A percentile compares a stretch with the other conserved stretches of the same genome.
Conservation (phyloP, 2,888 invertebrate genomes). For the Agelastica alni region DNA sequence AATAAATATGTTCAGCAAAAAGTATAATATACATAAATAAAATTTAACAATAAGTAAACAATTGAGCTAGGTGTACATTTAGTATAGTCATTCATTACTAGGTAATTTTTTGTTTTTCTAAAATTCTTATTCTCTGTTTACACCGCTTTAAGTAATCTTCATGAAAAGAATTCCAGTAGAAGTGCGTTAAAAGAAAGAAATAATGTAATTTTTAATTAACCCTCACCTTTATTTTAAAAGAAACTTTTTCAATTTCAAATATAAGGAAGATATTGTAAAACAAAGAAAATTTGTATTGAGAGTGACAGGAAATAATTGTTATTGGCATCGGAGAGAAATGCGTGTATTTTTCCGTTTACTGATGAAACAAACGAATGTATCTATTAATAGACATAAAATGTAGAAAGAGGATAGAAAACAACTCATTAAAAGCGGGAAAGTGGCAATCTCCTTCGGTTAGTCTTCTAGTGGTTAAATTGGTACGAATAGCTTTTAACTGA, state of each 20-base stretch:
- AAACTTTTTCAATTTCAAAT: conserved; percentile 30
- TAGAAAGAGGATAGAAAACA: conserved; percentile 43
- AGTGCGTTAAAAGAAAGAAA: no score
- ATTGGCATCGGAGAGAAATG: conserved; percentile 20
- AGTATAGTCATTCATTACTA: no score
- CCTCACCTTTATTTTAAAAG: no score
- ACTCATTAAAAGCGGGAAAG: conserved; percentile 47
- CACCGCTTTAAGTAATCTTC: no score
- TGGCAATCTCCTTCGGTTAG: conserved; percentile 45
- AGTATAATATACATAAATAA: no score
- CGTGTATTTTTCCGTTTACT: conserved; percentile 24
- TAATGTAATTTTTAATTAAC: no score
- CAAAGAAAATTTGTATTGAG: conserved; percentile 25
- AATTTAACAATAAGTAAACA: no score
- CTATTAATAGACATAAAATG: conserved; percentile 36
- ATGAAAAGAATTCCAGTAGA: no score
- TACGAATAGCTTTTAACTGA: conserved; percentile 42
- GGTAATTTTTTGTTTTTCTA: no score
- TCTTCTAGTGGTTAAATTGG: conserved; percentile 42
- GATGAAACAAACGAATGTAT: conserved; percentile 35
- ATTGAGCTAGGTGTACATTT: no score
- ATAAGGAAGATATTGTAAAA: conserved; percentile 16
- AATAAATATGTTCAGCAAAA: no score
- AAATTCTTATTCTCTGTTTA: no score
- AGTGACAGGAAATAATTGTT: conserved; percentile 34